Evolutionary conservation across 2,888 invertebrate species (phyloP), one percentile per base, ranked within the genome.

Genomic region (Ctena decussata): DNA sequence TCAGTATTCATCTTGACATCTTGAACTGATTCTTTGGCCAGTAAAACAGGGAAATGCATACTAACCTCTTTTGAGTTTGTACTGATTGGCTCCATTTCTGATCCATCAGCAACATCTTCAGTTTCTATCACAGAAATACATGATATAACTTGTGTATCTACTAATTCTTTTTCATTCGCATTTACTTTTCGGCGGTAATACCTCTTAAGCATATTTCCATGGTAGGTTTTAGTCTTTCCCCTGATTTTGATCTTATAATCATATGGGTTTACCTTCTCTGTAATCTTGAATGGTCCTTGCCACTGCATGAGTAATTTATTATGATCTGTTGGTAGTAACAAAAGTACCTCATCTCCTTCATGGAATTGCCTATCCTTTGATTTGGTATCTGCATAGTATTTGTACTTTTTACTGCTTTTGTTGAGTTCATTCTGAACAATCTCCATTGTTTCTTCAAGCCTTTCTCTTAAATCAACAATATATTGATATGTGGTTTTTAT

Each of bases 401-500:
- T 60, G 60, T 60, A 60, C n/a, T n/a, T 60, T 60, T 60, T 60
- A 27, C 24, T 27, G 12, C 24, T 27, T n/a, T n/a, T 60, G 11
- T n/a, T n/a, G 8, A 60, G n/a, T n/a, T 71, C n/a, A 21, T 41
- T 24, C 49, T 53, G 70, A 18, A 87, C 90, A 18, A 90, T 21
- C 41, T 86, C 30, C 21, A 49, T 46, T 15, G 81, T 89, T 15
- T 83, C 84, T 39, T 86, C 85, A n/a, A 89, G 57, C 27, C 80
- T 69, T 15, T 89, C 32, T 41, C 65, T 32, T 15, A 91, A 53
- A 30, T 89, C 85, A 12, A 87, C 41, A 0, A 90, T 82, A 77
- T 90, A 88, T 74, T 90, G 84, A 46, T 89, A 87, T 18, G 77
- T 83, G 1, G 76, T 85, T 57, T 79, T 79, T n/a, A 80, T 46